Evolutionary conservation across 1,140 invertebrate genomes (phyloP), one percentile per base, ranked within the genome.

Genomic region (Anoplophora glabripennis): DNA sequence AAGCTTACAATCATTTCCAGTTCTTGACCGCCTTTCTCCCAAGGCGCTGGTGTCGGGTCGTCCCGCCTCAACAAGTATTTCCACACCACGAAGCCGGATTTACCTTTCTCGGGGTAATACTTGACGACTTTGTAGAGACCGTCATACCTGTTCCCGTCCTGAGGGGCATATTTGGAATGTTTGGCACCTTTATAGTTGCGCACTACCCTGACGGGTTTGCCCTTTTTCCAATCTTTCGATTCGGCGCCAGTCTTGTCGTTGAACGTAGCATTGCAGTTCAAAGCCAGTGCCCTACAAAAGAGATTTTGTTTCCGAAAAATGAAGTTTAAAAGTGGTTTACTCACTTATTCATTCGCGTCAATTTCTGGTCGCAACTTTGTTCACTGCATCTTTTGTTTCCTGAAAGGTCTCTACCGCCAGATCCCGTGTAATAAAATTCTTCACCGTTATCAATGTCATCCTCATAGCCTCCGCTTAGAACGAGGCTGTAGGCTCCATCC

Each of bases 391-490:
- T 78, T 71, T 92, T 92, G 72, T 93, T 93, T n/a, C 89, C 87
- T 12, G 87, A 88, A 4, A 92, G 78, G 73, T 93, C 89, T 47
- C 90, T 75, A 0, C 91, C 91, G 11, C 91, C 91, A 68, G 88
- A 89, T 28, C 90, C 92, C 3, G 90, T 93, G 69, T 93, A 94
- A 1, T 84, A 82, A 72, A 95, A 93, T 70, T 90, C 85, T 28
- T 90, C 84, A 0, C 93, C 93, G 64, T 89, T 80, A 73, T 95
- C 92, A 15, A 86, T 79, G 74, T 94, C 92, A 75, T 93, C 92
- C 76, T 93, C 91, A 69, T 94, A 94, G 0, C 90, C 90, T 36
- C 92, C 91, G 76, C 89, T 89, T 11, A 95, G 76, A 3, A 93
- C 90, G 57, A 94, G 86, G 54, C 90, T 93, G 74, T 86, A 93